Conservation (phyloP, 2,797 vertebrate genomes). For the Nothura maculosa region DNA sequence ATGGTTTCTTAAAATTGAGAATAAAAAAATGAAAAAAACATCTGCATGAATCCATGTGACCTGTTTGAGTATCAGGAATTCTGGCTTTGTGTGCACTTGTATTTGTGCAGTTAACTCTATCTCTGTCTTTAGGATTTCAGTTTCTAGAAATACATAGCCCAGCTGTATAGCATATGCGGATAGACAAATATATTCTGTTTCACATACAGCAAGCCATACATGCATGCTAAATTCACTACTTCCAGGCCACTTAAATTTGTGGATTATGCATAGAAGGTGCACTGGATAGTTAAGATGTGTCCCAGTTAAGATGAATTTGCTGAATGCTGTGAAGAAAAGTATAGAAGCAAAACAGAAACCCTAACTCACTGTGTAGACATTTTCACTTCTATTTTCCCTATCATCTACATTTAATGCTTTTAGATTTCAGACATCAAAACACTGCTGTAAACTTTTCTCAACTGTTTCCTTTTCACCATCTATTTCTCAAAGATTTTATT, state of each 20-base stretch:
- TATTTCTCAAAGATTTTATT: neutral
- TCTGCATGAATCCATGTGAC: neutral
- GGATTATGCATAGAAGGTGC: accelerated
- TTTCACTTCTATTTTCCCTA: accelerated
- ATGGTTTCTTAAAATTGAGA: neutral
- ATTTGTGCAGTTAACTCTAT: neutral
- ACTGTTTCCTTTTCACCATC: neutral
- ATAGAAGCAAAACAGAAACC: neutral
- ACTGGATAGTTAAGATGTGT: neutral
- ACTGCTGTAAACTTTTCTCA: no score
- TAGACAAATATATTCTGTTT: neutral
- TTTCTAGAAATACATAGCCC: neutral
- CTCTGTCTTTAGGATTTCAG: neutral
- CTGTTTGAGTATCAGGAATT: accelerated
- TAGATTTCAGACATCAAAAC: no score
- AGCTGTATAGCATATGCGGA: neutral
- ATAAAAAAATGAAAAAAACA: neutral
- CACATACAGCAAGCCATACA: accelerated
- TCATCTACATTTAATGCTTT: neutral
- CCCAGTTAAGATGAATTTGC: neutral
- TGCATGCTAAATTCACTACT: neutral
- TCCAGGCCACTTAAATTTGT: neutral
- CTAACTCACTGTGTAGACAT: accelerated
- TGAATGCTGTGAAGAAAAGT: neutral
- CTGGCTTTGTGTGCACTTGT: accelerated